Evolutionary conservation across 2,113 vertebrate genomes (phyloP).

Genomic region (Dendropsophus ebraccatus): DNA sequence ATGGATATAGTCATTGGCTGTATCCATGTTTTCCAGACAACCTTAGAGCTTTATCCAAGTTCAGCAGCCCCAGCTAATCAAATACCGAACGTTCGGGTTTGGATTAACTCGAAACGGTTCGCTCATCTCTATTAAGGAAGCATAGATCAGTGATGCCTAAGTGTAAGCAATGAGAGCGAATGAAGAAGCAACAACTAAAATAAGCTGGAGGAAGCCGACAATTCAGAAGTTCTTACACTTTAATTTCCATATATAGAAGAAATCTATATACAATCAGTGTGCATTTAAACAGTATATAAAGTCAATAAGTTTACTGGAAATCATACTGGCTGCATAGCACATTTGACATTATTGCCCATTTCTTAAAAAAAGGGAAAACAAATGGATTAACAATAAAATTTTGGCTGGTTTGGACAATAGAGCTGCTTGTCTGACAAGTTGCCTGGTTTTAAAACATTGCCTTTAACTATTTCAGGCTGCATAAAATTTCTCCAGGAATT

Average conservation of each 20-base stretch:
- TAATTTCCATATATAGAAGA: constrained; percentile 93
- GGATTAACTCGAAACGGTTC: too few species aligned
- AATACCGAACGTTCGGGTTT: too few species aligned
- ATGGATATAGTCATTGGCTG: too few species aligned
- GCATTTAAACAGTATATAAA: constrained; percentile 92
- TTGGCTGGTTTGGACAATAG: constrained; percentile 72
- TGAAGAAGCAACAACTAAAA: neutral
- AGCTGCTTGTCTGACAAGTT: constrained; percentile 48
- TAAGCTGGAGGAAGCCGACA: constrained; percentile 66
- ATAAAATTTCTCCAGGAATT: constrained; percentile 67
- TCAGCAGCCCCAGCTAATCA: too few species aligned
- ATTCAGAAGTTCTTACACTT: constrained; percentile 84
- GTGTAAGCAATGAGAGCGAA: too few species aligned
- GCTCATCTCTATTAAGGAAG: too few species aligned
- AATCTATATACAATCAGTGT: constrained; percentile 93
- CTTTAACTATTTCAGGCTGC: constrained; percentile 71
- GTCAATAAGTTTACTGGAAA: constrained; percentile 84
- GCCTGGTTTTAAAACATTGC: constrained; percentile 69
- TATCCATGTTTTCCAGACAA: too few species aligned
- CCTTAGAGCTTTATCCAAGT: too few species aligned
- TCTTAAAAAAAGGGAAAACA: constrained; percentile 74
- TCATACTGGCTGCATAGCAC: constrained; percentile 98
- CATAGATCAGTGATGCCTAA: too few species aligned
- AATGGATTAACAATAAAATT: constrained; percentile 75
- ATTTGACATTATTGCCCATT: constrained; percentile 95